Percentiles rank a stretch among this genome's conserved stretches.
These are phyloP conservation scores for Heloderma charlesbogerti DNA, from an alignment of 2,113 vertebrate genomes.

Conservation along the genomic window DNA sequence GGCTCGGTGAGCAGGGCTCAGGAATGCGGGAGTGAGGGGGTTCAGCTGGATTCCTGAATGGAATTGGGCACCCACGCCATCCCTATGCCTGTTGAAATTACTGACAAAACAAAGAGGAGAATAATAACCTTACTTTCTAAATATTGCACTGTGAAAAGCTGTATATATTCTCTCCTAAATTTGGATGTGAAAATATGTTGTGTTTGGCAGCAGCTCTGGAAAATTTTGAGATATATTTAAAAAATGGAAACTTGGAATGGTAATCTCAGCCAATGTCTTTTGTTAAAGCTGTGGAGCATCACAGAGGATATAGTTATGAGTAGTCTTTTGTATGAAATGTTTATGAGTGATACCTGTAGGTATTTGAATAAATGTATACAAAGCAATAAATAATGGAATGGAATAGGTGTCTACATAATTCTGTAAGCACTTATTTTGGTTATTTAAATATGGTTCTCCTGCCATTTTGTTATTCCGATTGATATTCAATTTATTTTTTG, in stretches of 20 bases:
- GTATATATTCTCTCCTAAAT: not conserved
- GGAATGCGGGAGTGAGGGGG: too few relatives aligned
- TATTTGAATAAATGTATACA: not conserved
- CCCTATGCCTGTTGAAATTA: too few relatives aligned
- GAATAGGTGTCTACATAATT: slow-evolving; percentile 6
- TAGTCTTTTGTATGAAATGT: not conserved
- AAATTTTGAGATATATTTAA: not conserved
- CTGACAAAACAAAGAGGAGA: not conserved
- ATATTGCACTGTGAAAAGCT: not conserved
- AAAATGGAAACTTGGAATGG: not conserved
- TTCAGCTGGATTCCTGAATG: too few relatives aligned
- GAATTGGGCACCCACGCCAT: too few relatives aligned
- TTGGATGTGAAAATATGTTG: not conserved
- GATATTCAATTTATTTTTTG: not conserved
- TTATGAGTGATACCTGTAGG: not conserved
- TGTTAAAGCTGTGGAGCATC: not conserved
- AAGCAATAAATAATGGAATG: not conserved
- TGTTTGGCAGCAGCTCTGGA: too few relatives aligned
- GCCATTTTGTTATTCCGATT: not conserved
- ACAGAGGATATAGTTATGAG: not conserved
- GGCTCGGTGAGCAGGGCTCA: too few relatives aligned
- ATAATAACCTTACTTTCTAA: not conserved
- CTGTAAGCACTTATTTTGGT: not conserved
- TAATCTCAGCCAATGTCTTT: not conserved
- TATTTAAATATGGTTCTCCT: fast-evolving